Evolutionary conservation across 2,888 invertebrate species (phyloP).

Genomic region (Ashinkailepas kermadecensis): DNA sequence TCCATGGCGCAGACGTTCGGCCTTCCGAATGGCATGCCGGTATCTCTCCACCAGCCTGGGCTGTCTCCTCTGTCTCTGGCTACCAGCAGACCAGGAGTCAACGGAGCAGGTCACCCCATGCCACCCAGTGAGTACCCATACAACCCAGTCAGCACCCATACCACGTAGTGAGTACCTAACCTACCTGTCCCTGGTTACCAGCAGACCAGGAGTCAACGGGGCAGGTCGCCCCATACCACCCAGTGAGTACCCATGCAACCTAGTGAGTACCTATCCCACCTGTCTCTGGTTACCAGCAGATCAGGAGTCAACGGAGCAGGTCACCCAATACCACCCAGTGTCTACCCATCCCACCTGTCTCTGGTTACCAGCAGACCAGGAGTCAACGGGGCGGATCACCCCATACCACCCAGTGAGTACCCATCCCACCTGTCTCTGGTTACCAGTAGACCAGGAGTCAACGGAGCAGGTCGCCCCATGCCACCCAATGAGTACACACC

Average conservation of each 20-base stretch:
- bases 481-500: neutral
- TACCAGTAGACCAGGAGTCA: neutral
- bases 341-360: neutral
- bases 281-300: slow-evolving; percentile 9
- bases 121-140: no score
- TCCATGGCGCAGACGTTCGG: slow-evolving; percentile 19
- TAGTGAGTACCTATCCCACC: no score
- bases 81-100: no score
- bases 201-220: neutral
- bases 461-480: neutral
- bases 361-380: slow-evolving; percentile 2
- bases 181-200: neutral
- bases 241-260: neutral
- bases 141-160: no score
- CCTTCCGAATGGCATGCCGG: neutral
- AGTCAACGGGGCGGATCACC: neutral
- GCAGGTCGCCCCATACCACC: neutral
- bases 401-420: no score
- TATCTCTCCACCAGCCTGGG: neutral
- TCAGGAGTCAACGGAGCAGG: neutral
- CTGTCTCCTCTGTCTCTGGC: neutral
- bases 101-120: no score
- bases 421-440: neutral
- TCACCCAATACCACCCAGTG: neutral
- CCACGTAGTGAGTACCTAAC: neutral